Conservation (phyloP, 2,113 vertebrate genomes). For the Nyctibius bracteatus region DNA sequence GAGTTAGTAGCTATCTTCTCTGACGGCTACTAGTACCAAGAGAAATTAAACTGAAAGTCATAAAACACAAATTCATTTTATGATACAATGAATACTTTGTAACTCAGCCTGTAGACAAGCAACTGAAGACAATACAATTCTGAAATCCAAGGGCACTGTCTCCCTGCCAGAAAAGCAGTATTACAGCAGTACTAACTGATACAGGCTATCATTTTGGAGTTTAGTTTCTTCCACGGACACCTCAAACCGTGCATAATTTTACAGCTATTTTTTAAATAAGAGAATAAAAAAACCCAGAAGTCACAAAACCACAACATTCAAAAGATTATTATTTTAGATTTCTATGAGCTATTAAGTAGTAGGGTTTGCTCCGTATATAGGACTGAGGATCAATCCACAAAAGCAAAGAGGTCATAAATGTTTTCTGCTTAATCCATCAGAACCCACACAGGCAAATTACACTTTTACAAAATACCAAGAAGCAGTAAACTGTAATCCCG, state of each 20-base stretch:
- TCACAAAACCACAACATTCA: not conserved
- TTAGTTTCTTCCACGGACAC: not conserved
- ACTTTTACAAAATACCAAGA: not conserved
- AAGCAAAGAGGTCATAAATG: not conserved
- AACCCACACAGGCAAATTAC: not conserved
- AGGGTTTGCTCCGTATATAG: not conserved
- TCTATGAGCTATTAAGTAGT: not conserved
- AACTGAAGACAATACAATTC: not conserved
- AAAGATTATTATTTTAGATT: not conserved
- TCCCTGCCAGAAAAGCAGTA: not conserved
- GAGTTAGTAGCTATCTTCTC: not conserved
- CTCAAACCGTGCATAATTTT: not conserved
- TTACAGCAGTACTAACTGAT: not conserved
- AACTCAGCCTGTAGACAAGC: not conserved
- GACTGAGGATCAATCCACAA: not conserved
- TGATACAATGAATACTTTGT: not conserved
- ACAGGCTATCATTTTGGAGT: not conserved
- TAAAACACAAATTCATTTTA: not conserved
- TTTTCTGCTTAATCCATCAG: not conserved
- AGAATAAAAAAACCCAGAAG: not conserved
- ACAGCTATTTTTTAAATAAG: not conserved
- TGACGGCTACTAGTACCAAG: not conserved
- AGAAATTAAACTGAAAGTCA: not conserved
- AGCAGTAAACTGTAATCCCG: not conserved
- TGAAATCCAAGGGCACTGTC: not conserved